A percentile compares a stretch with the other conserved stretches of the same genome.
These are phyloP conservation scores for Clusia tigrina DNA, from an alignment of 2,888 invertebrate genomes.

Conservation along the genomic window DNA sequence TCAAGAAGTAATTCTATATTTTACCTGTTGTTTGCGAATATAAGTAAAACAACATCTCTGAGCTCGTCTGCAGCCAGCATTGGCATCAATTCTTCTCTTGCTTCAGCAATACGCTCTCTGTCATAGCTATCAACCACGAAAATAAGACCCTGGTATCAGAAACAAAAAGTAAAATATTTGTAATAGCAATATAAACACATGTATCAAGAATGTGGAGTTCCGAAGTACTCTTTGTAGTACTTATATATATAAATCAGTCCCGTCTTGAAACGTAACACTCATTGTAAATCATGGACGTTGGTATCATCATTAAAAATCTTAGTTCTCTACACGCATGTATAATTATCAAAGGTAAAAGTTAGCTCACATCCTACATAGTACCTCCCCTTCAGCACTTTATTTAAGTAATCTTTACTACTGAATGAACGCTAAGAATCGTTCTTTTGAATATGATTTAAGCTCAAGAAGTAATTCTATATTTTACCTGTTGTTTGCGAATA, in stretches of 20 bases:
- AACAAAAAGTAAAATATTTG: background rate
- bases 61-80: constrained; percentile 99
- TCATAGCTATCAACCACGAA: constrained; percentile 99
- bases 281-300: constrained; percentile 48
- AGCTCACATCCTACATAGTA: too few relatives aligned
- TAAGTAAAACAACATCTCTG: constrained; percentile 97
- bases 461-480: too few relatives aligned
- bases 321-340: too few relatives aligned
- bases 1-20: too few relatives aligned
- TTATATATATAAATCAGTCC: constrained; percentile 48
- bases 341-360: too few relatives aligned
- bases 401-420: too few relatives aligned
- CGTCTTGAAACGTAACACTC: constrained; percentile 63
- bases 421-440: too few relatives aligned
- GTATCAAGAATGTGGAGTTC: too few relatives aligned
- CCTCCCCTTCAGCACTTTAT: too few relatives aligned
- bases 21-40: constrained; percentile 99
- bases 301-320: constrained; percentile 58
- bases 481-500: constrained; percentile 99
- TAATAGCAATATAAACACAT: constrained; percentile 8
- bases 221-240: background rate
- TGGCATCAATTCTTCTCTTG: constrained; percentile 97
- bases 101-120: constrained; percentile 98
- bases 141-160: constrained; percentile 87
- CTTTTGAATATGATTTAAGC: too few relatives aligned